Percentiles rank a stretch among this genome's conserved stretches.
phyloP scores from a whole-genome alignment of 2,888 invertebrate species.

The Heliconius erato region DNA sequence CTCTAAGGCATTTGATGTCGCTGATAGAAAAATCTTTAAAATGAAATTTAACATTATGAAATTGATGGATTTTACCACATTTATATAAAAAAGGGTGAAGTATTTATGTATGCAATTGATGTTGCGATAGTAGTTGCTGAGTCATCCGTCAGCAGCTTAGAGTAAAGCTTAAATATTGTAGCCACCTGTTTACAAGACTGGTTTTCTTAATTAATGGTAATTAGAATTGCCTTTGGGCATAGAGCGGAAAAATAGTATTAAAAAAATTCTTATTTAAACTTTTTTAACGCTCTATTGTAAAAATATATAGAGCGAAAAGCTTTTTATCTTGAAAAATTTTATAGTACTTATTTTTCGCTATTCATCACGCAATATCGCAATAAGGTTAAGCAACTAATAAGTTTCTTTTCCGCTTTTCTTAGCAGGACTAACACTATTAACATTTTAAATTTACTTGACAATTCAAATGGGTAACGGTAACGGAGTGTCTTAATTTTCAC shows the following conservation, averaged over 20 bases:
- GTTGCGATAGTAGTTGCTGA: background rate
- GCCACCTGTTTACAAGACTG: background rate
- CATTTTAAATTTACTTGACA: no score
- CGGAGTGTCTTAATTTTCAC: background rate
- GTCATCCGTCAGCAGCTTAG: background rate
- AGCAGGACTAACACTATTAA: no score
- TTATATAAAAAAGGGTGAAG: background rate
- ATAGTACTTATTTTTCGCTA: background rate
- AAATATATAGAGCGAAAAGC: background rate
- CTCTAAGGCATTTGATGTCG: background rate
- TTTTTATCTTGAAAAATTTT: background rate
- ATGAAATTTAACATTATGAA: background rate
- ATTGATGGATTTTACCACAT: background rate
- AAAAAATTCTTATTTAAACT: no score
- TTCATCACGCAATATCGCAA: background rate
- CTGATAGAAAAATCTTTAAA: background rate
- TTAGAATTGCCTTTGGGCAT: no score
- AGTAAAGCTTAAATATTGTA: background rate
- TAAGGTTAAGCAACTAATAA: background rate
- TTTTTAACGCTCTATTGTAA: no score
- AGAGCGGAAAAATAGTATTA: no score
- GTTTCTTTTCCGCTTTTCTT: no score
- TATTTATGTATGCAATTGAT: background rate
- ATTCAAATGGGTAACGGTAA: background rate
- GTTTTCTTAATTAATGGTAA: background rate